A percentile compares a stretch with the other conserved stretches of the same genome.
phyloP scores from a whole-genome alignment of 1,140 invertebrate genomes.

The Antheraea mylitta region DNA sequence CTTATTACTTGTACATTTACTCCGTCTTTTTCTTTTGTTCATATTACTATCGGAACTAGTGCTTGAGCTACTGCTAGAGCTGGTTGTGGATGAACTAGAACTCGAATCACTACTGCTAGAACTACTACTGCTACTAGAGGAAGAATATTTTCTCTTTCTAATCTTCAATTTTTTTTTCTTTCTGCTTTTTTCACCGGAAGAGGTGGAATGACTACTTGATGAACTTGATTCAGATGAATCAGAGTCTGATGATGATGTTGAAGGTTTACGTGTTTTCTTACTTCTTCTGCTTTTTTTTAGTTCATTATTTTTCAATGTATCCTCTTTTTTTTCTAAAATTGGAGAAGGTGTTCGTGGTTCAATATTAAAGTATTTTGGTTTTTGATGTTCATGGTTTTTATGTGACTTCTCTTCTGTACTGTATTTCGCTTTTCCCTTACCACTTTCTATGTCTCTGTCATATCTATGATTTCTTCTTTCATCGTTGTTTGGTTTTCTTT shows the following conservation, averaged over 20 bases:
- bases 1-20: constrained; percentile 36
- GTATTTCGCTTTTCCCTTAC: constrained; percentile 16
- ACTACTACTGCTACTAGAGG: constrained; percentile 47
- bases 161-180: constrained; percentile 47
- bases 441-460: constrained; percentile 17
- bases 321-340: constrained; percentile 26
- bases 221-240: constrained; percentile 55
- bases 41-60: constrained; percentile 53
- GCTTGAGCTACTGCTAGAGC: constrained; percentile 48
- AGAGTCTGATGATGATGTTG: constrained; percentile 56
- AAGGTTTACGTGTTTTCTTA: constrained; percentile 52
- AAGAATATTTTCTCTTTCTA: constrained; percentile 50
- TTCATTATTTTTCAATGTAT: constrained; percentile 28
- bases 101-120: constrained; percentile 39
- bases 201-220: constrained; percentile 56
- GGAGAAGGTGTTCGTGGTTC: constrained; percentile 30
- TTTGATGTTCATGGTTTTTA: constrained; percentile 22
- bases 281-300: constrained; percentile 18
- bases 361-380: constrained; percentile 11
- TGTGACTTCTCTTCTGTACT: constrained; percentile 26
- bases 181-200: constrained; percentile 51
- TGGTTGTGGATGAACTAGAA: constrained; percentile 26
- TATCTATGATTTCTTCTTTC: constrained; percentile 16
- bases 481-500: constrained; percentile 17
- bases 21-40: constrained; percentile 39